Conservation (phyloP, 2,888 invertebrate genomes). For the Petrolisthes cinctipes region DNA sequence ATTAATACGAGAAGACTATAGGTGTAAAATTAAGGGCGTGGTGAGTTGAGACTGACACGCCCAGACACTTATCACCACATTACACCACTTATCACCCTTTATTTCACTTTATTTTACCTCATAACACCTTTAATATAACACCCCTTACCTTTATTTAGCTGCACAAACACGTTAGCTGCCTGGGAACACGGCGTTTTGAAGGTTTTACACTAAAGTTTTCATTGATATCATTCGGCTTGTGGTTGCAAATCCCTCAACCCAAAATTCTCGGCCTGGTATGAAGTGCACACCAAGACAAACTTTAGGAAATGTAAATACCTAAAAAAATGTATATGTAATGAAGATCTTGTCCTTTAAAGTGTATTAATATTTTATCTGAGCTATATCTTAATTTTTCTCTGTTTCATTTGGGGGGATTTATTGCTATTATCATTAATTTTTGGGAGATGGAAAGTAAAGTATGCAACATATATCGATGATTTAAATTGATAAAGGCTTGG, state of each 20-base stretch:
- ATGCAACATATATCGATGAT: no score
- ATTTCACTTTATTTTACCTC: neutral
- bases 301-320: neutral
- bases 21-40: neutral
- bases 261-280: neutral
- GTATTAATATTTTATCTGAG: no score
- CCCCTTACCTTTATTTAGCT: slow-evolving; percentile 41
- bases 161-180: slow-evolving; percentile 36
- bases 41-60: slow-evolving; percentile 8
- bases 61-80: neutral
- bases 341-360: no score
- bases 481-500: no score
- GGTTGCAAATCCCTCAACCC: neutral
- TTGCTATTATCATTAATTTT: no score
- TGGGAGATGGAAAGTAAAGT: no score
- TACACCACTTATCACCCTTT: neutral
- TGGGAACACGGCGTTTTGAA: neutral
- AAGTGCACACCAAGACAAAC: neutral
- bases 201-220: neutral
- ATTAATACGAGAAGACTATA: neutral
- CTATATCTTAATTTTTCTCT: no score
- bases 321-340: no score
- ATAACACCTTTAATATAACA: neutral
- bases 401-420: no score
- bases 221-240: neutral